Evolutionary conservation across 2,113 vertebrate genomes (phyloP).

Genomic region (Otolemur garnettii): DNA sequence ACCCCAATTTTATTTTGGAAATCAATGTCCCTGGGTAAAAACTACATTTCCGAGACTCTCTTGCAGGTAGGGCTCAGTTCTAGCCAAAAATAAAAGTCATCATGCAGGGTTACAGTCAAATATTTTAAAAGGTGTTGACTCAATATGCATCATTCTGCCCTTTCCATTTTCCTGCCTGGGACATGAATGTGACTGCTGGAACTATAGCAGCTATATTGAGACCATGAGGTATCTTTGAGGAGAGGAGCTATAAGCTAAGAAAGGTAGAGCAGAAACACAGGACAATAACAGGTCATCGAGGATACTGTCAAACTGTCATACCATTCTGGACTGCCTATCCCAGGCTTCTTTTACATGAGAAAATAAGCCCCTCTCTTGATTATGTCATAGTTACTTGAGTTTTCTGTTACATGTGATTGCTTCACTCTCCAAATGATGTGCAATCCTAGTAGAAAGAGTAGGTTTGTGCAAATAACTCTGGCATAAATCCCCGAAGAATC

Average conservation of each 20-base stretch:
- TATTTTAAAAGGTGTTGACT: neutral
- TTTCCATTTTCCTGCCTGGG: neutral
- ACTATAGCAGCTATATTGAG: neutral
- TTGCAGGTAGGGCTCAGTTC: neutral
- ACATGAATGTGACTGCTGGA: neutral
- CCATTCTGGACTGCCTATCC: neutral
- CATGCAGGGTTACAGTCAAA: neutral
- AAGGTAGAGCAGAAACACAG: neutral
- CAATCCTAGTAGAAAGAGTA: neutral
- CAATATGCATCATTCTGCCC: neutral
- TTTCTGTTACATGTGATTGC: neutral
- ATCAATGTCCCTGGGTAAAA: neutral
- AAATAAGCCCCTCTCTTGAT: neutral
- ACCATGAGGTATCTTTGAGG: neutral
- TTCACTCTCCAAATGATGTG: neutral
- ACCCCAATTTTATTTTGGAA: neutral
- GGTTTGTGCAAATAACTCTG: neutral
- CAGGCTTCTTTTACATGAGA: neutral
- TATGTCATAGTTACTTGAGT: neutral
- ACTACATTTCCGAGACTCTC: neutral
- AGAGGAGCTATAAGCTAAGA: neutral
- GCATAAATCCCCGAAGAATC: neutral
- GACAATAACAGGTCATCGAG: neutral
- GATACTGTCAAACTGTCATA: neutral
- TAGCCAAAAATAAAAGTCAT: conserved; percentile 35